phyloP scores from a whole-genome alignment of 1,140 invertebrate species.

The Ostrea edulis region DNA sequence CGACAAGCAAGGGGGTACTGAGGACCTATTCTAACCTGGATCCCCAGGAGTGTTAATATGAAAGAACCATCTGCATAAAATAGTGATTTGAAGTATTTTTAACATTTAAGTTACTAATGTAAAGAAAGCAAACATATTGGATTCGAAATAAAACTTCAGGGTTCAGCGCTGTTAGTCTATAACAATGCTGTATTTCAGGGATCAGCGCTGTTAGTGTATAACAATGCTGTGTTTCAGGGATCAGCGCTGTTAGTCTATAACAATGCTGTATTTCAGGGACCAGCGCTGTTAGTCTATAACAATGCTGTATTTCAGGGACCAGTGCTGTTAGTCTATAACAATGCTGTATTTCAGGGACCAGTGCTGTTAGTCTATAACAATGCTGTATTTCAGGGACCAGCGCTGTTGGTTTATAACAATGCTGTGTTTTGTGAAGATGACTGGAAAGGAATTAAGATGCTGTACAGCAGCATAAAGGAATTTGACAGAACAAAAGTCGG shows the following conservation, averaged over 20 bases:
- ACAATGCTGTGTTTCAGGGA: conserved; percentile 73
- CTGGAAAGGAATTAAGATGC: conserved; percentile 72
- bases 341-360: conserved; percentile 73
- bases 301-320: conserved; percentile 73
- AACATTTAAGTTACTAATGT: no score
- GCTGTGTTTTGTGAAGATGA: conserved; percentile 70
- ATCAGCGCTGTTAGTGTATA: conserved; percentile 70
- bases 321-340: conserved; percentile 71
- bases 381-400: conserved; percentile 72
- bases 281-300: conserved; percentile 72
- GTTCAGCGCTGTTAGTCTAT: conserved; percentile 70
- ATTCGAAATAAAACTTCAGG: conserved; percentile 56
- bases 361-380: conserved; percentile 73
- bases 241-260: conserved; percentile 73
- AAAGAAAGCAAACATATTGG: no score
- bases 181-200: conserved; percentile 75
- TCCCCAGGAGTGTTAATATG: no score
- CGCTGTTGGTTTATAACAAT: conserved; percentile 73
- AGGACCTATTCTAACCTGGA: no score
- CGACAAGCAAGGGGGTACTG: no score
- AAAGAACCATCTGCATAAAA: no score
- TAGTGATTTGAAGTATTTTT: no score
- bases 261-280: conserved; percentile 72
- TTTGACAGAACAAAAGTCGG: conserved; percentile 73
- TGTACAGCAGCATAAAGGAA: conserved; percentile 70